Evolutionary conservation across 2,888 invertebrate genomes (phyloP), one percentile per base, ranked within the genome.

Genomic region (Archaeoteleia sp.): DNA sequence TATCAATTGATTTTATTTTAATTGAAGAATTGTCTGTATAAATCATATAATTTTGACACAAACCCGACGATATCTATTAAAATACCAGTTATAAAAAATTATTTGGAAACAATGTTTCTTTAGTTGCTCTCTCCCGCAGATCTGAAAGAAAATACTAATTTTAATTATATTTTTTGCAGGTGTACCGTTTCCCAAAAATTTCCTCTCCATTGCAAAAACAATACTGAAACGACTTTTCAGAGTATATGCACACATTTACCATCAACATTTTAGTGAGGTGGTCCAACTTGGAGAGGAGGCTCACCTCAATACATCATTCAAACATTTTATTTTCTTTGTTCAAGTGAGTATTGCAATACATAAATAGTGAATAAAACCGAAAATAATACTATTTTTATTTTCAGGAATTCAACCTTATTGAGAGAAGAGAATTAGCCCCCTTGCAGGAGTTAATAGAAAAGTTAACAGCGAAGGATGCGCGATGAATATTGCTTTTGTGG

Each of bases 241-340:
- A 82, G 98, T 99, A 65, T 99, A 99, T 87, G 99, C 99, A 48
- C 99, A 99, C 87, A 97, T 99, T 83, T 99, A 99, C 87, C 98
- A 99, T 88, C 97, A 98, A 85, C 99, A 99, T 88, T 98, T 99
- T 87, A 93, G 95, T 55, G 95, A 98, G 88, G 97, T 99, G 70
- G 97, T 98, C 55, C 95, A 97, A 86, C 90, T 99, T 60, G 96
- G 97, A 49, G 98, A 99, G 87, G 98, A 98, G 86, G 98, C 98
- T 51, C 99, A 99, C 86, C 91, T 99, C 77, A 99, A 99, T 87
- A 99, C 99, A 66, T 97, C 97, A 76, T 99, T 99, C 88, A 99
- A 99, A 86, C 99, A 99, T 88, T 99, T 99, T 86, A 98, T 99
- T 84, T 98, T 97, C 88, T 97, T 97, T 84, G 96, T 96, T 69